Base-by-base conservation (phyloP, 2,888 invertebrate species). In the Platypus cylindrus region DNA sequence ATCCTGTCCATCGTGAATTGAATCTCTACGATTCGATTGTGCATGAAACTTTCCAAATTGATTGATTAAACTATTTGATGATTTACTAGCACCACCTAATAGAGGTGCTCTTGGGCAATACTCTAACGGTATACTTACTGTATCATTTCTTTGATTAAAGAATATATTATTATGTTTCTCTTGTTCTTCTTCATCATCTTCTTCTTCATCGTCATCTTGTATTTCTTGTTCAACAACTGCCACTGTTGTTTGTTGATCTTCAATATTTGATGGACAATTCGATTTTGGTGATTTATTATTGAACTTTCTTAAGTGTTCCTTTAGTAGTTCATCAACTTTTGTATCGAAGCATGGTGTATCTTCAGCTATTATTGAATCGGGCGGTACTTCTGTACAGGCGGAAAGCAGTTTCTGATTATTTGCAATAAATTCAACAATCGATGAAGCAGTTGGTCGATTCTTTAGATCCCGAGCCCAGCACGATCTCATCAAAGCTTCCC, bases 391-490 rank as follows among this genome's bases (percentile, higher is more conserved):
- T 22, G 86, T 65, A 51, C 83, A 81, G 1, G 90, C 85, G 14
- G 75, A 63, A 31, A 91, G 64, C 34, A 90, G 70, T 3, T 78
- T 71, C 11, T 83, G 80, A 57, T 78, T 76, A 49, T 75, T 79
- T 2, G 79, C 80, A 38, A 91, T 67, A 53, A 79, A 78, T 40
- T 85, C 85, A 2, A 84, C 81, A 38, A 91, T 77, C 60, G 81
- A 82, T 0, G 75, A 70, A 1, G 87, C 82, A 2, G 73, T 68
- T 3, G 86, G 85, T 13, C 91, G 73, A 48, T 72, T 70, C 41
- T 71, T 69, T 17, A 73, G 64, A 34, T 81, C 78, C 39, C 66
- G 67, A 44, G 72, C 71, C 86, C 90, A 89, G 59, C 90, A 90
- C 17, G 78, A 74, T 51, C 73, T 73, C 49, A 91, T 72, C 35